Evolutionary conservation across 2,113 vertebrate genomes (phyloP).

Genomic region (Macrotis lagotis): DNA sequence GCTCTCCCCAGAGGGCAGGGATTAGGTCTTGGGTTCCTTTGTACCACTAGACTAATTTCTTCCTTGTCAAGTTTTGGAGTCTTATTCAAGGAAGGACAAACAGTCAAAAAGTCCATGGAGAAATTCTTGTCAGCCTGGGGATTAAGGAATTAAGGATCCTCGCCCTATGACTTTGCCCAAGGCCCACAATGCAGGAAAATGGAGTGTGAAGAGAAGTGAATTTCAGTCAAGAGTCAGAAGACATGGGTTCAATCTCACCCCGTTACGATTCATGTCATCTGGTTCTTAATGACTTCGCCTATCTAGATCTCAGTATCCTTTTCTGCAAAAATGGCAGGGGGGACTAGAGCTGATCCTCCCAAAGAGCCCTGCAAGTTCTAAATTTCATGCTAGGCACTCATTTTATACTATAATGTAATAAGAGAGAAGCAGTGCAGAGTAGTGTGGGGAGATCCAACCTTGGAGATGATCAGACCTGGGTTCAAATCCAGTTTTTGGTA

Average conservation of each 20-base stretch:
- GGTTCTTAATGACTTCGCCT: not conserved
- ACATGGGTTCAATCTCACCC: not conserved
- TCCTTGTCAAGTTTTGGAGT: not conserved
- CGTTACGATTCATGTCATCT: not conserved
- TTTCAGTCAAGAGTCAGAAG: not conserved
- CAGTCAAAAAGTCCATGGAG: not conserved
- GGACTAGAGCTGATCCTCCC: not conserved
- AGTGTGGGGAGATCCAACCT: not conserved
- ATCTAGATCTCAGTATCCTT: not conserved
- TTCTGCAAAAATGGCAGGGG: not conserved
- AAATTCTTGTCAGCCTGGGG: constrained; percentile 7
- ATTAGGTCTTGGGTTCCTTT: not conserved
- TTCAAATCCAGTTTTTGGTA: not conserved
- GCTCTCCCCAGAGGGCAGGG: not conserved
- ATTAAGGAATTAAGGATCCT: constrained; percentile 27
- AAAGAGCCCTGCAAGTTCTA: not conserved
- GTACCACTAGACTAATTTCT: not conserved
- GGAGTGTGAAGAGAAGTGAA: not conserved
- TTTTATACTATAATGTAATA: not conserved
- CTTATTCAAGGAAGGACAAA: constrained; percentile 13
- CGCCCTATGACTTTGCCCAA: not conserved
- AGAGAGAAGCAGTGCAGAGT: not conserved
- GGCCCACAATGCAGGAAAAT: not conserved
- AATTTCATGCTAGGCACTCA: not conserved
- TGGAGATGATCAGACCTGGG: not conserved